Evolutionary conservation across 2,888 invertebrate genomes (phyloP).

Genomic region (Stenichneumon culpator): DNA sequence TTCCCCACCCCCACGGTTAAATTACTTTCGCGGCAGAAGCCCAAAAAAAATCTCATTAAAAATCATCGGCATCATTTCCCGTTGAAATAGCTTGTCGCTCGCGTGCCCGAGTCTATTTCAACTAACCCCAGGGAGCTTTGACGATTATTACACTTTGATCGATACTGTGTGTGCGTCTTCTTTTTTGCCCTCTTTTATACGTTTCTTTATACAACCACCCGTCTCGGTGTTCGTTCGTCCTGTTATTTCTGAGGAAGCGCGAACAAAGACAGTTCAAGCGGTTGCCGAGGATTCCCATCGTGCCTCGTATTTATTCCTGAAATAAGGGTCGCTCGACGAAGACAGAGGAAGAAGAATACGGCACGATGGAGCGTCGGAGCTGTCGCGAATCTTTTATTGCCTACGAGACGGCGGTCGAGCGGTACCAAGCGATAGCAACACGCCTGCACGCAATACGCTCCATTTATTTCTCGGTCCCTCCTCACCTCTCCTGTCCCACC

Average conservation of each 20-base stretch:
- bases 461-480: conserved; percentile 4
- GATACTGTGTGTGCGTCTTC: conserved; percentile 13
- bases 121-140: background rate
- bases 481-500: background rate
- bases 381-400: conserved; percentile 34
- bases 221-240: background rate
- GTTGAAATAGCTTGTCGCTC: background rate
- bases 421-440: conserved; percentile 38
- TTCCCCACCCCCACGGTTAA: background rate
- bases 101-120: conserved; percentile 13
- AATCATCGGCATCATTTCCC: conserved; percentile 16
- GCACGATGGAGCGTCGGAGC: conserved; percentile 12
- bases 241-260: conserved; percentile 9
- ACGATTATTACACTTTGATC: conserved; percentile 43
- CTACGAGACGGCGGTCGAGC: conserved; percentile 21
- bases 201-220: conserved; percentile 1
- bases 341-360: background rate
- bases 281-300: background rate
- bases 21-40: background rate
- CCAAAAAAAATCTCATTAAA: conserved; percentile 17
- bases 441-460: conserved; percentile 30
- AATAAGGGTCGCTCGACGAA: conserved; percentile 1
- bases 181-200: background rate
- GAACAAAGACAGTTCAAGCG: background rate
- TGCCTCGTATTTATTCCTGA: conserved; percentile 26